Percentiles rank a stretch among this genome's conserved stretches.
These are phyloP conservation scores for Xestobium rufovillosum DNA, from an alignment of 2,888 invertebrate genomes.

Conservation along the genomic window DNA sequence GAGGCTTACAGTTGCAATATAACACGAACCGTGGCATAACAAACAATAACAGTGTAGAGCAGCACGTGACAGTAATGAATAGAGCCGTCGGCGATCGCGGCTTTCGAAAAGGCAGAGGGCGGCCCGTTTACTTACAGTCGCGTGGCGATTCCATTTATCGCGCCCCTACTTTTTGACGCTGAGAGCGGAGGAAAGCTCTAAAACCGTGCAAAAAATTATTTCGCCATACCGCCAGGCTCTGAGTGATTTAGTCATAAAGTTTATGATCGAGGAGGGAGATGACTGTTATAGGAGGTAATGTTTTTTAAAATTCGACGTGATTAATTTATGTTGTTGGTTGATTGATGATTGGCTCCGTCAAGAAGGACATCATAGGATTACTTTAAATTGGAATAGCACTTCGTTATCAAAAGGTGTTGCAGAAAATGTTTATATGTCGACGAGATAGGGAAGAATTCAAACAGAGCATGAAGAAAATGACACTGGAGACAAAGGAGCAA, in stretches of 20 bases:
- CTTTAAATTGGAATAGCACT: no score
- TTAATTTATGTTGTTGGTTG: conserved; percentile 1
- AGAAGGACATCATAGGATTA: no score
- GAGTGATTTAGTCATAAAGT: conserved; percentile 19
- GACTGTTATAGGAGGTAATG: conserved; percentile 3
- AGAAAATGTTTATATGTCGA: no score
- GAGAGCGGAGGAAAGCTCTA: not conserved
- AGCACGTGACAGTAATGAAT: conserved; percentile 44
- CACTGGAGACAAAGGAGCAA: no score
- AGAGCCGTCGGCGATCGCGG: conserved; percentile 31
- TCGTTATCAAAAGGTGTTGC: no score
- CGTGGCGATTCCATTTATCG: conserved; percentile 38
- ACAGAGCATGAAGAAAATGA: no score
- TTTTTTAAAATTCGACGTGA: not conserved
- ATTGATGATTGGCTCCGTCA: conserved; percentile 1
- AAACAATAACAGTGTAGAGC: conserved; percentile 31
- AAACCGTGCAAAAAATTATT: conserved; percentile 1
- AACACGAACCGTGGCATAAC: conserved; percentile 32
- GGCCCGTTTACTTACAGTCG: conserved; percentile 35
- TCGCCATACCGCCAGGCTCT: conserved; percentile 6
- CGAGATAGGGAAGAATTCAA: no score
- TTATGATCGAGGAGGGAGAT: conserved; percentile 17
- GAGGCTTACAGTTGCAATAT: conserved; percentile 37
- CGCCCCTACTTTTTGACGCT: conserved; percentile 26
- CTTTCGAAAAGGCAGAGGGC: conserved; percentile 28